Conservation (phyloP, 2,888 invertebrate genomes). For the Lasius platythorax region DNA sequence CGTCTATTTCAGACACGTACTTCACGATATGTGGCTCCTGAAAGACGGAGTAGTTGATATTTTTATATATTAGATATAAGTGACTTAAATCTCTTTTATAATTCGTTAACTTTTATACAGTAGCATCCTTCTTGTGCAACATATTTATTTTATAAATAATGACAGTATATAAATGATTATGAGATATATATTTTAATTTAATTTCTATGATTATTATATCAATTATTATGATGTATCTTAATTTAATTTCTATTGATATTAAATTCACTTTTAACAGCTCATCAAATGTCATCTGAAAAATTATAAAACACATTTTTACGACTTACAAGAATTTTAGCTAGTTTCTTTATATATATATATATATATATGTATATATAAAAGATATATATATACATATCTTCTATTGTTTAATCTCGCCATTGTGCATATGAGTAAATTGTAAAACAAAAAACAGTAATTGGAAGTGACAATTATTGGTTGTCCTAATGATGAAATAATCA, state of each 20-base stretch:
- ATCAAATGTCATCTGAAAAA: conserved; percentile 18
- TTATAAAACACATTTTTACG: conserved; percentile 9
- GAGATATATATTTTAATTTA: neutral
- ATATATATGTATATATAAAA: neutral
- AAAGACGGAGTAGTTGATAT: conserved; percentile 53
- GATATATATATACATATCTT: conserved; percentile 4
- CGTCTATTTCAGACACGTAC: conserved; percentile 45
- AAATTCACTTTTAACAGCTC: neutral
- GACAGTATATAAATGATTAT: conserved; percentile 25
- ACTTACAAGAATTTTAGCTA: conserved; percentile 13
- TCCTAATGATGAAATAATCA: conserved; percentile 53
- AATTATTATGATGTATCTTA: conserved; percentile 10
- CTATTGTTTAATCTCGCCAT: conserved; percentile 17
- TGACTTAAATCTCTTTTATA: conserved; percentile 43
- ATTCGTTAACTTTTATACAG: conserved; percentile 22
- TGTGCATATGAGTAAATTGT: conserved; percentile 15
- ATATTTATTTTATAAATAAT: conserved; percentile 29
- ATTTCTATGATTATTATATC: neutral
- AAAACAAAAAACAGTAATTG: conserved; percentile 29
- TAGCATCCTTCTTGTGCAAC: conserved; percentile 13
- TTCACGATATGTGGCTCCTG: conserved; percentile 49
- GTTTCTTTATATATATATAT: conserved; percentile 18
- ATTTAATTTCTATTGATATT: conserved; percentile 24
- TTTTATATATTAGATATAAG: conserved; percentile 44
- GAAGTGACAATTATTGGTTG: conserved; percentile 15